These are phyloP conservation scores for chimpanzee (Pan troglodytes) DNA, from an alignment of 2,113 vertebrate genomes.

Conservation along the genomic window NHGRI_mPanTro3-v2.1_pri NC_086015.1:78306501-78307000, in stretches of 20 bases:
- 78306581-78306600: background rate
- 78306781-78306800: background rate
- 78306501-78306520: background rate
- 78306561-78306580: too few relatives aligned
- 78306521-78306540: background rate
- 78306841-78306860: background rate
- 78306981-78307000: conserved; percentile 49
- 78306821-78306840: background rate
- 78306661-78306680: background rate
- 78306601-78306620: background rate
- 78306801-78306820: conserved; percentile 41
- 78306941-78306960: conserved; percentile 42
- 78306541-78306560: background rate
- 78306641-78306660: background rate
- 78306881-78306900: conserved; percentile 10
- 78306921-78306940: conserved; percentile 28
- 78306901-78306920: conserved; percentile 8
- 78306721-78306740: background rate
- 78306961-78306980: background rate
- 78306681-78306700: background rate
- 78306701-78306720: background rate
- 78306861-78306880: background rate
- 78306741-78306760: background rate
- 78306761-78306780: background rate
- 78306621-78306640: background rate